phyloP scores from a whole-genome alignment of 2,888 invertebrate species.

The Hemicrepidius hirtus region DNA sequence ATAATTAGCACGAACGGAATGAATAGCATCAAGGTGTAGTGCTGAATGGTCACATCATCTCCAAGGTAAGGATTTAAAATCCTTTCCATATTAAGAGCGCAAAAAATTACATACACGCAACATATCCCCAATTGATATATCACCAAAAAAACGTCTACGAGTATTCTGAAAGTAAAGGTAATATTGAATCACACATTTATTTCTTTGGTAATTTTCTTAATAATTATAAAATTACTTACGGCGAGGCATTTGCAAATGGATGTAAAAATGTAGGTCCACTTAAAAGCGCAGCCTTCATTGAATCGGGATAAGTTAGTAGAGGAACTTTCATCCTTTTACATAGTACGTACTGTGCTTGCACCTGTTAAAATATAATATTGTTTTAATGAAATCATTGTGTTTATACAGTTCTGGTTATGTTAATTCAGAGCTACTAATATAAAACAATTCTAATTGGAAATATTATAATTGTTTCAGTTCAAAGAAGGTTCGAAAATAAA shows the following conservation, averaged over 20 bases:
- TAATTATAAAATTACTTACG: too few species aligned
- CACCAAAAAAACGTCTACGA: slow-evolving; percentile 84
- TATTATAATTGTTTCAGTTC: too few species aligned
- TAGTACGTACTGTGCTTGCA: slow-evolving; percentile 74
- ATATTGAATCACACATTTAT: not conserved
- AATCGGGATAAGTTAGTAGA: slow-evolving; percentile 84
- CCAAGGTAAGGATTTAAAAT: slow-evolving; percentile 65
- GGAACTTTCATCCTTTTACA: slow-evolving; percentile 82
- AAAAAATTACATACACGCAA: slow-evolving; percentile 95
- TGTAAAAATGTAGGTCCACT: slow-evolving; percentile 82
- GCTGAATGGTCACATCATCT: slow-evolving; percentile 55
- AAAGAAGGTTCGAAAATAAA: too few species aligned
- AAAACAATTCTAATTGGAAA: too few species aligned
- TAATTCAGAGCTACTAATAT: too few species aligned
- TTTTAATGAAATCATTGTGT: too few species aligned
- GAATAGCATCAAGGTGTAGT: slow-evolving; percentile 68
- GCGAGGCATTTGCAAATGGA: slow-evolving; percentile 73
- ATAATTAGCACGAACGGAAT: slow-evolving; percentile 85
- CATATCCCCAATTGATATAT: slow-evolving; percentile 97
- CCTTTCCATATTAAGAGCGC: slow-evolving; percentile 67
- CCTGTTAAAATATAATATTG: slow-evolving; percentile 14
- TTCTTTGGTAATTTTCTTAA: too few species aligned
- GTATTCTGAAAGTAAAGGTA: slow-evolving; percentile 76
- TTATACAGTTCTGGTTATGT: too few species aligned
- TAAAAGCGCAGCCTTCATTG: slow-evolving; percentile 83